These are phyloP conservation scores for Dromaius novaehollandiae DNA, from an alignment of 2,113 vertebrate genomes.

Conservation along the genomic window DNA sequence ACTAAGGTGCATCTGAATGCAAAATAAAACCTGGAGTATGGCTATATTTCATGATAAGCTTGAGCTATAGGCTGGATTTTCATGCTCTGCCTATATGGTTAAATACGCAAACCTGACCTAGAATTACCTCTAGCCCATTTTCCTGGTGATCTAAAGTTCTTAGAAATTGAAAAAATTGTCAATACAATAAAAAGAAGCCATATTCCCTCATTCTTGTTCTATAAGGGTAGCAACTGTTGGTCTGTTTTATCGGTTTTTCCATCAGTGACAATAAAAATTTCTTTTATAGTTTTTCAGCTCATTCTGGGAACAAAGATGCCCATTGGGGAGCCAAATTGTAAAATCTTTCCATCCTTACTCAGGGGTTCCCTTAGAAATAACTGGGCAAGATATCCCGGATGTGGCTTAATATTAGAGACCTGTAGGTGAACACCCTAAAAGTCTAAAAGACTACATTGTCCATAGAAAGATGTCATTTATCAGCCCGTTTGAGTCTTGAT, in stretches of 20 bases:
- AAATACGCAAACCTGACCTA: neutral
- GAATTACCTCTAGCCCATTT: conserved; percentile 12
- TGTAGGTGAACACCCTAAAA: neutral
- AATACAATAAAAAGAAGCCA: neutral
- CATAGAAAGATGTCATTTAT: neutral
- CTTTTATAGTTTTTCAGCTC: conserved; percentile 29
- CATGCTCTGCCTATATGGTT: neutral
- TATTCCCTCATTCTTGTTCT: neutral
- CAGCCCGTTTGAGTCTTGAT: neutral
- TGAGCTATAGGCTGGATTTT: neutral
- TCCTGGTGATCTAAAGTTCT: neutral
- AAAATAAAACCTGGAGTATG: neutral
- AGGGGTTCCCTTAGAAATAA: neutral
- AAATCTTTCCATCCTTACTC: conserved; percentile 13
- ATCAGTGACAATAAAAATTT: conserved; percentile 13
- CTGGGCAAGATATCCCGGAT: neutral
- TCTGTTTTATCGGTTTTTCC: conserved; percentile 40
- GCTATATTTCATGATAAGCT: neutral
- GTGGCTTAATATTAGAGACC: neutral
- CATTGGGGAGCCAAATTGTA: neutral
- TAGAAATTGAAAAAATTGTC: conserved; percentile 7
- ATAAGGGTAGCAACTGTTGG: neutral
- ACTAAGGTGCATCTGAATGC: neutral
- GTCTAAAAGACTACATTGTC: neutral
- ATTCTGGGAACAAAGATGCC: conserved; percentile 5